Evolutionary conservation across 2,888 invertebrate genomes (phyloP), one percentile per base, ranked within the genome.

Genomic region (Tenthredo distinguenda): DNA sequence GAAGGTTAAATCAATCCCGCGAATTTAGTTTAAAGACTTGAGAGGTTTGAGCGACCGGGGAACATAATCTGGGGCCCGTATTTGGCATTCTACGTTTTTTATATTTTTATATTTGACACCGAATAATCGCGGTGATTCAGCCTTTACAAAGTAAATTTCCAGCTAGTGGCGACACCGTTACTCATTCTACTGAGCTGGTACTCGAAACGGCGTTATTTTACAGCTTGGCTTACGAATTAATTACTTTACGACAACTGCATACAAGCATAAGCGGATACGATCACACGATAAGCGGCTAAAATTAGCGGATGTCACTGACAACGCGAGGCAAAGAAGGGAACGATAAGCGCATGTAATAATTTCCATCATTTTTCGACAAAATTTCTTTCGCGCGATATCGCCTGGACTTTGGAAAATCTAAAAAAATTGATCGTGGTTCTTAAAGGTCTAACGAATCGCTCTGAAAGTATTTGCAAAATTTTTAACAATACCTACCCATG

Each of bases 181-280:
- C 37, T 71, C 71, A 71, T 71, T 55, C 71, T 26, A 10, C 62
- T 21, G 71, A 71, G 71, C 71, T 37, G 34, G 34, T 71, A 40
- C 40, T 71, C 40, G 37, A 71, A 40, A 71, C 71, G 71, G 37
- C 71, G n/a, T 71, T 71, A 37, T n/a, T 71, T 71, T 71, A 71
- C 71, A n/a, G 40, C 71, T 40, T 4, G n/a, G 18, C 5, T 71
- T 21, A 37, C 71, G 21, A 71, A 71, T n/a, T 71, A 71, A 71
- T 71, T 34, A 71, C 71, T 71, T 71, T 18, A 71, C 71, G 37
- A 71, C 71, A 37, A 37, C 40, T 37, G 37, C n/a, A 18, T 37
- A 71, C 37, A 18, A 37, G 18, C 37, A n/a, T 71, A 40, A 34
- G 1, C 34, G 10, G 37, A 5, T 18, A 71, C n/a, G 40, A 71